Conservation (phyloP, 2,113 vertebrate species). For the Zapornia atra region DNA sequence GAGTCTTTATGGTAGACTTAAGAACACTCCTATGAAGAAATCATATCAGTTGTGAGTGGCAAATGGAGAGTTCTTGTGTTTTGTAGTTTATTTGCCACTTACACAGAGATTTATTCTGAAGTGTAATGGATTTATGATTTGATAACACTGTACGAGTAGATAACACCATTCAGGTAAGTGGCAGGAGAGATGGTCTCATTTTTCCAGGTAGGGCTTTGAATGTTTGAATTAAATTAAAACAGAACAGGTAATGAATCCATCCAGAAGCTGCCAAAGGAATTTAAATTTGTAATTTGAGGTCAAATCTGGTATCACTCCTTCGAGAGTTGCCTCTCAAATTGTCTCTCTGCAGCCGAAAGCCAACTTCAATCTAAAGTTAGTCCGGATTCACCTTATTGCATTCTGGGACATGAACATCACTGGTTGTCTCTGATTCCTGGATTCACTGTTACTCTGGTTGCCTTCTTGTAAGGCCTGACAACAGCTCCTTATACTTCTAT, state of each 20-base stretch:
- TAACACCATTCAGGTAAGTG: neutral
- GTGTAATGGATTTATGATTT: neutral
- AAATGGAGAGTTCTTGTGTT: neutral
- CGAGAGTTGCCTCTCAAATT: neutral
- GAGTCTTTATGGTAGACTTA: neutral
- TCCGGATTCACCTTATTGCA: neutral
- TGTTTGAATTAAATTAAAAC: neutral
- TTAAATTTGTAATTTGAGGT: neutral
- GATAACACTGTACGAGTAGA: neutral
- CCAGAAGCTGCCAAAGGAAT: neutral
- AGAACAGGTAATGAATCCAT: neutral
- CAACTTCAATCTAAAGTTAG: neutral
- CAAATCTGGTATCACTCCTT: neutral
- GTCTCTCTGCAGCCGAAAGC: neutral
- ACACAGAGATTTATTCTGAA: neutral
- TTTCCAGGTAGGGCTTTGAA: neutral
- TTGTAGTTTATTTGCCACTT: neutral
- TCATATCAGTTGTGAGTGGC: neutral
- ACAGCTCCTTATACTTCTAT: neutral
- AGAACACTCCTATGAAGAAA: neutral
- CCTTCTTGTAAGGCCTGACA: neutral
- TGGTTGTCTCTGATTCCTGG: neutral
- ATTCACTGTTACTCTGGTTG: neutral
- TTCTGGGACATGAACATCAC: neutral
- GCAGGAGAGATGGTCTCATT: neutral